Percentiles rank a stretch among this genome's conserved stretches.
These are phyloP conservation scores for Gymnodraco acuticeps DNA, from an alignment of 2,797 vertebrate species.

Conservation along the genomic window DNA sequence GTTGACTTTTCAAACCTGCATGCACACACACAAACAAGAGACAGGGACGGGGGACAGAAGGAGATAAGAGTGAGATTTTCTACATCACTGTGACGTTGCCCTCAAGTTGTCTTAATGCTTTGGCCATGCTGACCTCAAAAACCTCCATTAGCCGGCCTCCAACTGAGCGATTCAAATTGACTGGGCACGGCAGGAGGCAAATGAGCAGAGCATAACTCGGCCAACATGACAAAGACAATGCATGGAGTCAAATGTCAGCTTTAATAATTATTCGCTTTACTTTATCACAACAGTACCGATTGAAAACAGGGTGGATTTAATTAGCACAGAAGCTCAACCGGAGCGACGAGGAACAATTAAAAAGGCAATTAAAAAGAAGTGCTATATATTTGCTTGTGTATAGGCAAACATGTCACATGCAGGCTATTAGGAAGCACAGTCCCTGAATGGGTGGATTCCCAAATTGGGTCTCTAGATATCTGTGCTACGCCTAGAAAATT, in stretches of 20 bases:
- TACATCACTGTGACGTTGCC: conserved; percentile 49
- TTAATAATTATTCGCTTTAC: conserved; percentile 44
- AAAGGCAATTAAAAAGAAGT: conserved; percentile 45
- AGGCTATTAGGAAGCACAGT: conserved; percentile 12
- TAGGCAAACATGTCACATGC: conserved; percentile 43
- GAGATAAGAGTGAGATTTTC: conserved; percentile 63
- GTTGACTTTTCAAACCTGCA: conserved; percentile 72
- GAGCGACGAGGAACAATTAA: conserved; percentile 44
- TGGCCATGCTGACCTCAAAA: conserved; percentile 44
- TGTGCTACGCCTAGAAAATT: conserved; percentile 20
- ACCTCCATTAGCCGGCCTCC: conserved; percentile 55
- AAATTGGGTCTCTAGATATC: conserved; percentile 2
- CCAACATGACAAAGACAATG: conserved; percentile 47
- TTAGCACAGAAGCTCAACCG: conserved; percentile 37
- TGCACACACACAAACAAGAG: conserved; percentile 20
- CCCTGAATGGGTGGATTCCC: conserved; percentile 29
- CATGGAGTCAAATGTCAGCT: conserved; percentile 39
- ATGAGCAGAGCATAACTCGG: conserved; percentile 37
- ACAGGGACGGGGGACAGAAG: conserved; percentile 46
- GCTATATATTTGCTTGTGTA: conserved; percentile 25
- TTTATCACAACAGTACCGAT: not conserved
- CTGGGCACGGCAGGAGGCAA: conserved; percentile 45
- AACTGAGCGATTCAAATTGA: conserved; percentile 58
- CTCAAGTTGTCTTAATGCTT: conserved; percentile 44
- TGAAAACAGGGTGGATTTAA: conserved; percentile 44